phyloP scores from a whole-genome alignment of 2,113 vertebrate species.

The Lynx canadensis region DNA sequence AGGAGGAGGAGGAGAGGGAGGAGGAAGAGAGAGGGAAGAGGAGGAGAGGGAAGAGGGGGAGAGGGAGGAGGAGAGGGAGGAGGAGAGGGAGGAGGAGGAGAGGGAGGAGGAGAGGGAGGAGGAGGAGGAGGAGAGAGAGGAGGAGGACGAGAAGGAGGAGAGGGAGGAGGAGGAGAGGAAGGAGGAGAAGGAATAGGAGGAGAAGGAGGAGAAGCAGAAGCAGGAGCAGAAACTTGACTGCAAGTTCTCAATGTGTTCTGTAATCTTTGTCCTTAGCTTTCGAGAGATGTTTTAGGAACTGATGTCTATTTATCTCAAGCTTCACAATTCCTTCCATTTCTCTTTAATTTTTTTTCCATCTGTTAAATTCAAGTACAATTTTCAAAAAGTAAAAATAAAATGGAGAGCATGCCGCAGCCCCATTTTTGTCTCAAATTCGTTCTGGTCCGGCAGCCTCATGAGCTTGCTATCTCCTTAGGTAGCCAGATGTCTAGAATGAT shows the following conservation, averaged over 20 bases:
- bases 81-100: background rate
- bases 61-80: too few relatives aligned
- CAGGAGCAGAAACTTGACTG: background rate
- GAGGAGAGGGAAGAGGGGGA: too few relatives aligned
- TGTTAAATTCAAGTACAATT: conserved; percentile 44
- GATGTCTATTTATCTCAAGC: background rate
- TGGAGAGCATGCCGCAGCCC: background rate
- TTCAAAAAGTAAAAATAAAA: conserved; percentile 60
- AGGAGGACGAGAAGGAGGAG: too few relatives aligned
- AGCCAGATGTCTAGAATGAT: background rate
- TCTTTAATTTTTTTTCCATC: conserved; percentile 27
- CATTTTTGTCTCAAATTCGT: background rate
- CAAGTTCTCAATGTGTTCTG: background rate
- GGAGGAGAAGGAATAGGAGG: too few relatives aligned
- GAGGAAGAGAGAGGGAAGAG: background rate
- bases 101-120: too few relatives aligned
- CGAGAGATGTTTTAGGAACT: conserved; percentile 22
- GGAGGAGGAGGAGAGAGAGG: fast-evolving
- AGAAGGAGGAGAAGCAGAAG: too few relatives aligned
- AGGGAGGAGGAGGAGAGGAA: too few relatives aligned
- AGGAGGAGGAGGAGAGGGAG: background rate
- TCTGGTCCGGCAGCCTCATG: background rate
- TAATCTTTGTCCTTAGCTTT: conserved; percentile 26
- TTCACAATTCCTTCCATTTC: conserved; percentile 37
- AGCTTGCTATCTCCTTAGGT: background rate